Base-by-base conservation (phyloP, 1,140 invertebrate genomes). In the Agraylea sexmaculata region DNA sequence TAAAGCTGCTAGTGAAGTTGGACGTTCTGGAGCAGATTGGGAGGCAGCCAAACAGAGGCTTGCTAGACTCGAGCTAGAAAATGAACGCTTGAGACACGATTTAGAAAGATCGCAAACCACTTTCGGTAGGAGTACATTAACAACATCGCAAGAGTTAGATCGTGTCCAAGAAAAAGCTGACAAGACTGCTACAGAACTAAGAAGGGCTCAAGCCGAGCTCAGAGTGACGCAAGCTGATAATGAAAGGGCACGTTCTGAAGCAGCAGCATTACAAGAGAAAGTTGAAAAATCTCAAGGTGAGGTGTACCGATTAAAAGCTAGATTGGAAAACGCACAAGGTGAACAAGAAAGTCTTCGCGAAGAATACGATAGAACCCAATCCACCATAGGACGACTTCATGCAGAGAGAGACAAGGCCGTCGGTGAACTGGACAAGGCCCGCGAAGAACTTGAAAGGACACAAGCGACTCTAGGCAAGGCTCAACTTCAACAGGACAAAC, bases 211-310 rank as follows among this genome's bases (percentile, higher is more conserved):
- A 57, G 81, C 86, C 6, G 89, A 93, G 54, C 69, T 83, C 47
- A 75, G 83, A 60, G 87, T 83, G 39, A 90, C 83, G 40, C 75
- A 78, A 62, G 74, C 85, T 3, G 90, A 94, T 57, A 86, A 84
- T 45, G 89, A 94, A 51, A 74, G 89, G 53, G 78, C 83, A 20
- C 73, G 80, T 34, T 74, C 78, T 17, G 89, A 94, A 58, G 77
- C 83, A 1, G 75, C 83, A 38, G 80, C 80, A 21, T 66, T 91
- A 21, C 89, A 93, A 64, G 89, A 93, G 57, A 93, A 93, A 65
- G 65, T 89, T 29, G 86, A 90, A 60, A 90, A 92, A 64, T 88
- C 86, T 34, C 89, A 93, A 61, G 88, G 88, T 36, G 90, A 94
- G 62, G 88, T 94, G 10, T 93, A 93, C 56, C 74, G 88, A 53